Percentiles rank a stretch among this genome's conserved stretches.
phyloP scores from a whole-genome alignment of 2,113 vertebrate genomes.

The Oreochromis spilurus region DNA sequence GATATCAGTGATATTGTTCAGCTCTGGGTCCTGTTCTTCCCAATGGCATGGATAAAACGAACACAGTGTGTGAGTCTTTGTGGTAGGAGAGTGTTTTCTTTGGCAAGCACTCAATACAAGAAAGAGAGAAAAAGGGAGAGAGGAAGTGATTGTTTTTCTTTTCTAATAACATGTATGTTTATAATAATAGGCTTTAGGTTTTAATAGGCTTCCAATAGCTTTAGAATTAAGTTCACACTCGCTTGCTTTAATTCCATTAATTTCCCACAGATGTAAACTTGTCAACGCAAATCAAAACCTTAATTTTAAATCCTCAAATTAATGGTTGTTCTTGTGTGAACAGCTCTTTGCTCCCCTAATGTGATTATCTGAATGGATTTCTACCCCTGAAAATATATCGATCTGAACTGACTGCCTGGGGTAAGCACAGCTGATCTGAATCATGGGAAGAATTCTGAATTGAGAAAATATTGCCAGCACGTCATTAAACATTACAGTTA shows the following conservation, averaged over 20 bases:
- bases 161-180: background rate
- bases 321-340: background rate
- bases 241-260: background rate
- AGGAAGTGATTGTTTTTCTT: background rate
- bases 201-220: background rate
- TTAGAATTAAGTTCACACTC: background rate
- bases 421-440: background rate
- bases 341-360: background rate
- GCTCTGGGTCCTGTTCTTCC: slow-evolving; percentile 1
- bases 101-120: background rate
- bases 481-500: background rate
- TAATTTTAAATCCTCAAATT: background rate
- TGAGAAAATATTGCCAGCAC: background rate
- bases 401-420: background rate
- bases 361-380: background rate
- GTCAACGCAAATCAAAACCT: background rate
- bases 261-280: background rate
- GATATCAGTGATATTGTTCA: slow-evolving; percentile 58
- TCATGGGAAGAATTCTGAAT: background rate
- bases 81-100: background rate
- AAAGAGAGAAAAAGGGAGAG: background rate
- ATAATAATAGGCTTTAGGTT: background rate
- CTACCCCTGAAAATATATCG: background rate
- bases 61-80: background rate
- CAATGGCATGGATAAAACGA: background rate